Conservation (phyloP, 2,888 invertebrate genomes). For the Calameuta idolon region DNA sequence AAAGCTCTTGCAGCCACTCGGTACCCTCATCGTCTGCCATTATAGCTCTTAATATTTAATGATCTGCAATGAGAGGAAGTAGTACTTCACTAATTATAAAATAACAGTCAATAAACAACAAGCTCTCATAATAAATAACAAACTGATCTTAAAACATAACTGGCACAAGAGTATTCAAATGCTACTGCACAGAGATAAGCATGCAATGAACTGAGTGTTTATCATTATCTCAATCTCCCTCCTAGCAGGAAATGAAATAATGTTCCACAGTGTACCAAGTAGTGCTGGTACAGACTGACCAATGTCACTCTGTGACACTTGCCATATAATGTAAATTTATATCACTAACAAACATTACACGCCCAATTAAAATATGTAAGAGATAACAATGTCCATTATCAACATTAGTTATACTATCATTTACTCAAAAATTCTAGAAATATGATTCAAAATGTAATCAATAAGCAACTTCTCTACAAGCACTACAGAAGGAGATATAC, state of each 20-base stretch:
- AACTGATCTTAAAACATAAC: background rate
- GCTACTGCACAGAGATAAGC: slow-evolving; percentile 1
- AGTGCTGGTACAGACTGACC: slow-evolving; percentile 14
- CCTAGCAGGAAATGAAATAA: slow-evolving; percentile 42
- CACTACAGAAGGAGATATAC: background rate
- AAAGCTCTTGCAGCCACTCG: slow-evolving; percentile 87
- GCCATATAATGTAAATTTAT: slow-evolving; percentile 2
- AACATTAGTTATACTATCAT: background rate
- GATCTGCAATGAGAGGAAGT: background rate
- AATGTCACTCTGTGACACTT: slow-evolving; percentile 16
- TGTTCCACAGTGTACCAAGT: slow-evolving; percentile 22
- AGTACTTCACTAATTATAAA: background rate
- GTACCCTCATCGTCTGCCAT: slow-evolving; percentile 72
- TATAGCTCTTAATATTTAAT: slow-evolving; percentile 12
- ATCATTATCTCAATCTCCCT: slow-evolving; percentile 26
- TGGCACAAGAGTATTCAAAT: background rate
- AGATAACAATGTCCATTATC: background rate
- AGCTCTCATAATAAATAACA: background rate
- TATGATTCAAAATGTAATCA: background rate
- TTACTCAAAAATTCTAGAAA: background rate
- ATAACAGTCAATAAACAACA: slow-evolving; percentile 9
- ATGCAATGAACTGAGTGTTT: slow-evolving; percentile 11
- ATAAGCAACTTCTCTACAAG: background rate
- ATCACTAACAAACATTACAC: background rate
- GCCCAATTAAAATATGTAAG: background rate